Evolutionary conservation across 2,113 vertebrate species (phyloP).

Genomic region (Rhadina sibilatrix): DNA sequence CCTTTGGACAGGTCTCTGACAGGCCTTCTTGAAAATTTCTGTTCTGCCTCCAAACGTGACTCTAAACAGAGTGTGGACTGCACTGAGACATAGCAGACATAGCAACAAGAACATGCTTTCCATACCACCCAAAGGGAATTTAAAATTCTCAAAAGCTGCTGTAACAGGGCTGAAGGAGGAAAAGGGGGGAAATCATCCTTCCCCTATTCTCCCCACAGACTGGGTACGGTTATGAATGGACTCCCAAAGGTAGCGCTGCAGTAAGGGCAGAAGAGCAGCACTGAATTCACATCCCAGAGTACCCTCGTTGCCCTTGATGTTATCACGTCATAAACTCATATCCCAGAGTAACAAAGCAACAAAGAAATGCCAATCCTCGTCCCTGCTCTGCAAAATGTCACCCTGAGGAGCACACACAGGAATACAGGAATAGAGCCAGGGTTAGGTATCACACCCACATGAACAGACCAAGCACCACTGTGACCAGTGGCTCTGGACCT

Average conservation of each 20-base stretch:
- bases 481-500: neutral
- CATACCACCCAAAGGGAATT: neutral
- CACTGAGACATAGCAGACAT: neutral
- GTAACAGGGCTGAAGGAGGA: neutral
- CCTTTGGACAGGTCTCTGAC: neutral
- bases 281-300: neutral
- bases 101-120: neutral
- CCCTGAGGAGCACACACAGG: neutral
- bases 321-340: neutral
- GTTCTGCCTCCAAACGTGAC: neutral
- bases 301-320: neutral
- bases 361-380: neutral
- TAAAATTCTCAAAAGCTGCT: neutral
- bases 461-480: neutral
- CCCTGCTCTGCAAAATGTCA: neutral
- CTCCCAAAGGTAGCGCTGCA: neutral
- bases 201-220: too few relatives aligned
- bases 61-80: neutral
- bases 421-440: neutral
- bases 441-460: neutral
- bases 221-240: neutral
- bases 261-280: neutral
- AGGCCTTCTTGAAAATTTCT: neutral
- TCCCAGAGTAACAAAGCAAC: neutral
- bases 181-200: neutral